Evolutionary conservation across 2,888 invertebrate genomes (phyloP).

Genomic region (Nephrotoma guestfalica): DNA sequence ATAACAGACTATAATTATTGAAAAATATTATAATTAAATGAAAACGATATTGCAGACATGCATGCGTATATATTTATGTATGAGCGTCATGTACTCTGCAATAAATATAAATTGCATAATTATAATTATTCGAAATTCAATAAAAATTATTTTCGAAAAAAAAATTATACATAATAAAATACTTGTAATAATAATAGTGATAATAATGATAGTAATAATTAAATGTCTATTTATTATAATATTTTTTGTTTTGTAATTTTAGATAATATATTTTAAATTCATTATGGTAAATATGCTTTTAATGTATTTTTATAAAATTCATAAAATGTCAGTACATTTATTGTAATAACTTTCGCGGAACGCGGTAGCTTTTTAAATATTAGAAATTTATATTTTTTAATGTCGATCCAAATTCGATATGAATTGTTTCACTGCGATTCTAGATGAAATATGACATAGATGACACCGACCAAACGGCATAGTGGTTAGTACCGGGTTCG

Average conservation of each 20-base stretch:
- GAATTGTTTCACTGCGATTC: too few relatives aligned
- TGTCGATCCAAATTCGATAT: too few relatives aligned
- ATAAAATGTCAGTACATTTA: not conserved
- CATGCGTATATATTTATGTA: not conserved
- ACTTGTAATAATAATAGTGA: not conserved
- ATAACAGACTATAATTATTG: not conserved
- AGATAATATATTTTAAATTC: not conserved
- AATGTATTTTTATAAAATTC: not conserved
- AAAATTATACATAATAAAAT: not conserved
- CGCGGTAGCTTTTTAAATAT: too few relatives aligned
- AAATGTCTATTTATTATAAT: not conserved
- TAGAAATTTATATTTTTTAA: too few relatives aligned
- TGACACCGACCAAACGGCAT: too few relatives aligned
- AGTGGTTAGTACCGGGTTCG: too few relatives aligned
- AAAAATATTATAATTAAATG: not conserved
- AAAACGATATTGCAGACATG: not conserved
- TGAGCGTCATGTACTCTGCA: not conserved
- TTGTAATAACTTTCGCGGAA: too few relatives aligned
- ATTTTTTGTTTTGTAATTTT: not conserved
- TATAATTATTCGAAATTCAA: not conserved
- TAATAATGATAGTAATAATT: not conserved
- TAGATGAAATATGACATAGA: too few relatives aligned
- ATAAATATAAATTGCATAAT: not conserved
- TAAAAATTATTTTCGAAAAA: not conserved
- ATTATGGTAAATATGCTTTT: not conserved